Conservation (phyloP, 2,797 vertebrate genomes). For the Parambassis ranga region DNA sequence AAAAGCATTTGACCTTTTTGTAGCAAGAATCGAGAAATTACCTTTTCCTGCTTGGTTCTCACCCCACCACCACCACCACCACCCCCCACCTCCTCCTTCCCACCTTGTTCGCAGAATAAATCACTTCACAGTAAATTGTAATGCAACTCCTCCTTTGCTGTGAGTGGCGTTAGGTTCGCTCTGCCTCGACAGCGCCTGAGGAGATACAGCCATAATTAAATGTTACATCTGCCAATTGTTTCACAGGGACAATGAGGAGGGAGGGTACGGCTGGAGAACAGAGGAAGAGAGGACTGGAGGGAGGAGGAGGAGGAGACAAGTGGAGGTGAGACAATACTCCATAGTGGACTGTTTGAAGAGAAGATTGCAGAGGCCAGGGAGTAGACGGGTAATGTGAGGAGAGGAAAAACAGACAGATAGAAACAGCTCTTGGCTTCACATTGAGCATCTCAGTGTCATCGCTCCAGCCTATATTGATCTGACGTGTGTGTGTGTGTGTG, state of each 20-base stretch:
- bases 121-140: slow-evolving; percentile 79
- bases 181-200: slow-evolving; percentile 75
- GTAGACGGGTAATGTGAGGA: slow-evolving; percentile 30
- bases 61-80: neutral
- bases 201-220: slow-evolving; percentile 83
- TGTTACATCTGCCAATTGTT: slow-evolving; percentile 85
- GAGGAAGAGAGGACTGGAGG: slow-evolving; percentile 34
- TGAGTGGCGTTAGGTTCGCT: slow-evolving; percentile 70
- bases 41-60: slow-evolving; percentile 66
- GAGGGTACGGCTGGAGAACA: slow-evolving; percentile 55
- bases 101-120: slow-evolving; percentile 71
- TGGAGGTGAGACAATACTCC: slow-evolving; percentile 67
- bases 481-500: slow-evolving; percentile 47
- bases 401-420: slow-evolving; percentile 46
- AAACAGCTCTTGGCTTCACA: slow-evolving; percentile 65
- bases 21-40: slow-evolving; percentile 79
- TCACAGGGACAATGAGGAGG: slow-evolving; percentile 73
- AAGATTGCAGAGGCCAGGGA: slow-evolving; percentile 53
- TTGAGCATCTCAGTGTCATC: slow-evolving; percentile 71
- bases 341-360: slow-evolving; percentile 62
- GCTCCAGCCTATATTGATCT: slow-evolving; percentile 73
- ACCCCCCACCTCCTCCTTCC: slow-evolving; percentile 17
- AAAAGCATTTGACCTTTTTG: slow-evolving; percentile 87
- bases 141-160: slow-evolving; percentile 79
- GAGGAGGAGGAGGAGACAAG: slow-evolving; percentile 57